These are phyloP conservation scores for Phalacrocorax carbo DNA, from an alignment of 2,113 vertebrate genomes.

Conservation along the genomic window DNA sequence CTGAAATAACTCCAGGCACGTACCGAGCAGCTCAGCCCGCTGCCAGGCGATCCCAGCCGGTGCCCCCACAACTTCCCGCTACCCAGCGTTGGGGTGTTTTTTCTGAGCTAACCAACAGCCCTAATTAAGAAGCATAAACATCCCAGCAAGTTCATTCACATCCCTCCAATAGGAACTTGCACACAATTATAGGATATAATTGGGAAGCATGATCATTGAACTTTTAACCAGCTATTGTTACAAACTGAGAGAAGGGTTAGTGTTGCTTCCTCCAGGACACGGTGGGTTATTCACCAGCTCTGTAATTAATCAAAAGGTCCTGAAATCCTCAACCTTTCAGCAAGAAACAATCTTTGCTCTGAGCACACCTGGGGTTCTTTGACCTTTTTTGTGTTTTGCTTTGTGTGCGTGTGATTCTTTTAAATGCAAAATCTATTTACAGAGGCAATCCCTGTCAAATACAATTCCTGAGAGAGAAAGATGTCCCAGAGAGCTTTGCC, in stretches of 20 bases:
- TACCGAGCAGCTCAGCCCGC: background rate
- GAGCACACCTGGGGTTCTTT: background rate
- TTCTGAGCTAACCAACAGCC: background rate
- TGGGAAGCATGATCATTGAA: conserved; percentile 74
- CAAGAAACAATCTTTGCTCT: background rate
- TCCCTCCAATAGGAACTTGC: conserved; percentile 66
- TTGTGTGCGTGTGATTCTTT: background rate
- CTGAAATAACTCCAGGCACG: background rate
- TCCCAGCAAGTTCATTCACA: conserved; percentile 48
- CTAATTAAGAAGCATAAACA: conserved; percentile 33
- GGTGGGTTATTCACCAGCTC: background rate
- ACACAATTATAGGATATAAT: conserved; percentile 84
- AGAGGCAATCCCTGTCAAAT: background rate
- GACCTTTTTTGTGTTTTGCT: background rate
- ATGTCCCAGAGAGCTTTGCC: background rate
- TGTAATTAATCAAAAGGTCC: conserved; percentile 9
- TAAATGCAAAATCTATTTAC: background rate
- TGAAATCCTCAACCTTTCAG: background rate
- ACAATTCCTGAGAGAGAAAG: background rate
- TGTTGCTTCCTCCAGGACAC: conserved; percentile 32
- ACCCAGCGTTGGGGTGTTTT: fast-evolving
- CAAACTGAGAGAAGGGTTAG: conserved; percentile 4
- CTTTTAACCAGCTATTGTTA: conserved; percentile 61
- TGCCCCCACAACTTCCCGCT: background rate
- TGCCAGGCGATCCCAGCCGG: background rate